Evolutionary conservation across 2,113 vertebrate species (phyloP).

Genomic region (Hemibagrus wyckioides): DNA sequence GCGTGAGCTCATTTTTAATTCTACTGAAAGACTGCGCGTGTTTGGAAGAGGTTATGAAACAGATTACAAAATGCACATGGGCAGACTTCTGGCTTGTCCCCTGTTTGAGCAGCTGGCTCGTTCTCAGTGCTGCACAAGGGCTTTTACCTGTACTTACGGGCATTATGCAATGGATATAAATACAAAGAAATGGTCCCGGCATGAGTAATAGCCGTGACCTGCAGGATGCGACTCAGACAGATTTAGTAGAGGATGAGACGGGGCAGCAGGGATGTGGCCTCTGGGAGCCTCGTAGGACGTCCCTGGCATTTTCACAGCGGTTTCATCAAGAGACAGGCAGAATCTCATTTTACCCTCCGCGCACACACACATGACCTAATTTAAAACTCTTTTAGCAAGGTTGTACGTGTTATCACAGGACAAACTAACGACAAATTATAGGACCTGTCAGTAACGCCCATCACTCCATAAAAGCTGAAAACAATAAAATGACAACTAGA

Average conservation of each 20-base stretch:
- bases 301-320: constrained; percentile 51
- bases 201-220: constrained; percentile 57
- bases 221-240: constrained; percentile 30
- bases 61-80: constrained; percentile 39
- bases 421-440: not conserved
- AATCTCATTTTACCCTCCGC: constrained; percentile 27
- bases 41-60: constrained; percentile 44
- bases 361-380: not conserved
- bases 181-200: constrained; percentile 47
- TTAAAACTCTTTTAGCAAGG: not conserved
- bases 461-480: too few species aligned
- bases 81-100: not conserved
- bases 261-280: constrained; percentile 53
- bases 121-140: constrained; percentile 25
- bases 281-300: constrained; percentile 47
- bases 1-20: constrained; percentile 60
- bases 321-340: constrained; percentile 41
- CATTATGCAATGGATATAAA: constrained; percentile 43
- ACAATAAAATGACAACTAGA: not conserved
- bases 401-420: not conserved
- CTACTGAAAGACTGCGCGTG: constrained; percentile 43
- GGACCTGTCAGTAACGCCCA: too few species aligned
- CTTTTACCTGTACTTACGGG: constrained; percentile 31
- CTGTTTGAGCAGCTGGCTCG: constrained; percentile 2
- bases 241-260: constrained; percentile 54